Evolutionary conservation across 1,140 invertebrate species (phyloP).

Genomic region (Hyles euphorbiae): DNA sequence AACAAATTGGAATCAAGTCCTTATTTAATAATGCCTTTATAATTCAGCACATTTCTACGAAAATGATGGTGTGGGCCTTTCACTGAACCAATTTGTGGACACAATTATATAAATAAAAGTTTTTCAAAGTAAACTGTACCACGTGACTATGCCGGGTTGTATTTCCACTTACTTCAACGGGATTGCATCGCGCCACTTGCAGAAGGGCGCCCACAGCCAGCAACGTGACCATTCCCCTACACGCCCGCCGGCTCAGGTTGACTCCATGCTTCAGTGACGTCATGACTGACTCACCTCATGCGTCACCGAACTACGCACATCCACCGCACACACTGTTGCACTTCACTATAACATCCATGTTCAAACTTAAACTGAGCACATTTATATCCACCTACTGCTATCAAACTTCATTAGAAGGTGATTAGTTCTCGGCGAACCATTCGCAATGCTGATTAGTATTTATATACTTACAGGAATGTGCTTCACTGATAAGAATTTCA

Average conservation of each 20-base stretch:
- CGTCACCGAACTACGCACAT: neutral
- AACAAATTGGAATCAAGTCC: too few species aligned
- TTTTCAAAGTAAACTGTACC: too few species aligned
- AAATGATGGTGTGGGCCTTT: too few species aligned
- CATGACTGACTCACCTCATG: constrained; percentile 62
- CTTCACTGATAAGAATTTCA: too few species aligned
- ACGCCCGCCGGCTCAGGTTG: constrained; percentile 76
- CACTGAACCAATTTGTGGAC: too few species aligned
- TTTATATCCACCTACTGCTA: neutral
- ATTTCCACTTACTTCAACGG: constrained; percentile 53
- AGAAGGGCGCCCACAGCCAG: constrained; percentile 37
- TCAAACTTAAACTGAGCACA: neutral
- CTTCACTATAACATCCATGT: neutral
- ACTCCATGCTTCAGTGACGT: constrained; percentile 76
- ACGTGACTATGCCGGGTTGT: too few species aligned
- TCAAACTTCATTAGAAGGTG: too few species aligned
- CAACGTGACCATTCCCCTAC: constrained; percentile 56
- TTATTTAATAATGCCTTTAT: too few species aligned
- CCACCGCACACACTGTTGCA: neutral
- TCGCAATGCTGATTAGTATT: neutral
- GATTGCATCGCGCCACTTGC: constrained; percentile 33
- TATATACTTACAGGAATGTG: too few species aligned
- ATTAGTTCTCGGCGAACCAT: neutral
- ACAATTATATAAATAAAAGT: too few species aligned
- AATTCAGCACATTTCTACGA: too few species aligned